phyloP scores from a whole-genome alignment of 2,888 invertebrate species.

The Dusona sp. region DNA sequence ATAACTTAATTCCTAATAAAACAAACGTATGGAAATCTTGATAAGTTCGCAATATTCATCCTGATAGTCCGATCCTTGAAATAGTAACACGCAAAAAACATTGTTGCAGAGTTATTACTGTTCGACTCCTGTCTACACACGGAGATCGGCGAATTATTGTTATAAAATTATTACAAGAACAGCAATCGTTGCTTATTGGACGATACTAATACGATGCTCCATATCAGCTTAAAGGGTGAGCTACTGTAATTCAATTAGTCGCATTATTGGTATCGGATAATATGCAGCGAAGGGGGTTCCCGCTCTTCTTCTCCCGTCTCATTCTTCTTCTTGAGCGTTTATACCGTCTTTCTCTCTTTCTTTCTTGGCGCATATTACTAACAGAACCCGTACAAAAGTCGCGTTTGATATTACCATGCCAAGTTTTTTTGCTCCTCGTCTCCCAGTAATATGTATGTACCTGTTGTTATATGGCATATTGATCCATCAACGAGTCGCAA shows the following conservation, averaged over 20 bases:
- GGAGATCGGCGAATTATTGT: slow-evolving; percentile 70
- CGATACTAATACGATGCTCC: slow-evolving; percentile 81
- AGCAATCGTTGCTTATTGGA: slow-evolving; percentile 70
- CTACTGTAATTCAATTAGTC: slow-evolving; percentile 83
- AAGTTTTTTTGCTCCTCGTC: slow-evolving; percentile 22
- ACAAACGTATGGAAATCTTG: too few relatives aligned
- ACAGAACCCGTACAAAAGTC: slow-evolving; percentile 84
- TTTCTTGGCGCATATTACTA: slow-evolving; percentile 80
- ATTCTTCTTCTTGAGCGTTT: slow-evolving; percentile 53
- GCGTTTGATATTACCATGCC: slow-evolving; percentile 84
- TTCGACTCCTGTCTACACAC: slow-evolving; percentile 28
- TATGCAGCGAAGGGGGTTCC: slow-evolving; percentile 84
- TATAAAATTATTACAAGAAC: slow-evolving; percentile 41
- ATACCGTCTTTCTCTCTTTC: slow-evolving; percentile 50
- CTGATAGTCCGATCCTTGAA: too few relatives aligned
- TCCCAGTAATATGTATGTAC: not conserved
- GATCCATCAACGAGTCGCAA: slow-evolving; percentile 49
- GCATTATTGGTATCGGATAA: slow-evolving; percentile 85
- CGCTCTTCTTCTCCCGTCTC: slow-evolving; percentile 57
- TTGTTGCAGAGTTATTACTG: not conserved
- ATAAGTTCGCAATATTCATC: too few relatives aligned
- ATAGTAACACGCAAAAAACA: too few relatives aligned
- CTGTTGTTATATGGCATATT: slow-evolving; percentile 5
- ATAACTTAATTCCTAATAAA: too few relatives aligned
- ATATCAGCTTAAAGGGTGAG: slow-evolving; percentile 83